phyloP scores from a whole-genome alignment of 2,113 vertebrate genomes.

The Corythornis cristatus region DNA sequence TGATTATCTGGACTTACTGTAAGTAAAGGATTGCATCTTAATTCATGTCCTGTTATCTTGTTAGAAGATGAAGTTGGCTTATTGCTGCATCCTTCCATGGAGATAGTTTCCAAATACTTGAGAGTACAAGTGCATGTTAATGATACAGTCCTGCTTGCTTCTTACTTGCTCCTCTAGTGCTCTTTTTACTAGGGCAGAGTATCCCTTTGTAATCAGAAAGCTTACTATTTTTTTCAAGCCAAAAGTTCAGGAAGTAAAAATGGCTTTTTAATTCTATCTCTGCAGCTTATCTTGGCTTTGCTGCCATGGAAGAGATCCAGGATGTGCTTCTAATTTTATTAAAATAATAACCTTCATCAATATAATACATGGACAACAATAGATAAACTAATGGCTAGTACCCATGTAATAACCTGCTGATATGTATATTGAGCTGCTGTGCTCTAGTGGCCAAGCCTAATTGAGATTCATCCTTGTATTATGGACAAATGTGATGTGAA shows the following conservation, averaged over 20 bases:
- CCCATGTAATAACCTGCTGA: neutral
- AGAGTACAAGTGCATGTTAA: neutral
- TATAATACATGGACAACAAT: neutral
- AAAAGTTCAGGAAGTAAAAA: neutral
- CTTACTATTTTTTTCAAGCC: neutral
- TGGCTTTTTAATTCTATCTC: neutral
- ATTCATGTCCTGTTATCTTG: neutral
- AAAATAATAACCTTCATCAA: constrained; percentile 12
- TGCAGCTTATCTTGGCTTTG: neutral
- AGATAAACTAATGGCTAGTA: neutral
- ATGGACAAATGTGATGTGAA: neutral
- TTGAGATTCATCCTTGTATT: neutral
- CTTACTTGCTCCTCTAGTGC: neutral
- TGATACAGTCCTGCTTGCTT: neutral
- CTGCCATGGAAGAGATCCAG: neutral
- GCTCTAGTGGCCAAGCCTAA: neutral
- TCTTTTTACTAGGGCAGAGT: neutral
- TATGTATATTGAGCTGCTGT: neutral
- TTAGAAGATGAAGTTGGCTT: neutral
- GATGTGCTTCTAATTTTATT: constrained; percentile 23
- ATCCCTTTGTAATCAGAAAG: neutral
- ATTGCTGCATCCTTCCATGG: neutral
- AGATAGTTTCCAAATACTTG: neutral
- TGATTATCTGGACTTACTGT: neutral
- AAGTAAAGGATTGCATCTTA: neutral